Percentiles rank a stretch among this genome's conserved stretches.
phyloP scores from a whole-genome alignment of 2,797 vertebrate species.

The Pangasius krempfi region DNA sequence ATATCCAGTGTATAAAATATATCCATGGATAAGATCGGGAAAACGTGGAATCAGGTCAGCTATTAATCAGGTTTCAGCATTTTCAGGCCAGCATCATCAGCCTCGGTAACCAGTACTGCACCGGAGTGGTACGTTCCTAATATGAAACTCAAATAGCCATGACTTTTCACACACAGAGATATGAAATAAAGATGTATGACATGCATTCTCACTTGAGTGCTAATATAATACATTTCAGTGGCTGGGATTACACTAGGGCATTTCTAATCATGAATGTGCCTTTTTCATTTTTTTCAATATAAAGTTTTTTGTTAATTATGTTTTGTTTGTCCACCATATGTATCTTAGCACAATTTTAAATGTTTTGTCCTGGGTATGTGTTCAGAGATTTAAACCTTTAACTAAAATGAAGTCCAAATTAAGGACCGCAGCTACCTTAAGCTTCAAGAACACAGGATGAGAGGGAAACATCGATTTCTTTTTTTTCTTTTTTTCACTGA shows the following conservation, averaged over 20 bases:
- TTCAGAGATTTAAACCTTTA: conserved; percentile 5
- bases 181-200: not conserved
- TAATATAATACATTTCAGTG: not conserved
- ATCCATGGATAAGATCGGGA: not conserved
- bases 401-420: conserved; percentile 40
- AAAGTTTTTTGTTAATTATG: not conserved
- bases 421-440: conserved; percentile 39
- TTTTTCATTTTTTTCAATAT: not conserved
- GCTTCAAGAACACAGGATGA: conserved; percentile 49
- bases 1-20: not conserved
- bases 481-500: conserved; percentile 32
- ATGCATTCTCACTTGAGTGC: not conserved
- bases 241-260: no score
- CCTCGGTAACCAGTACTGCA: not conserved
- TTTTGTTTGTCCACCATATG: not conserved
- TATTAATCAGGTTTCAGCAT: not conserved
- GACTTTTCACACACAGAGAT: no score
- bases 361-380: not conserved
- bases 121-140: not conserved
- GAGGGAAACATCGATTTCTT: conserved; percentile 59
- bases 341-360: not conserved
- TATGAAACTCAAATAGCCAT: not conserved
- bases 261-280: not conserved
- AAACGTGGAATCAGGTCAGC: not conserved
- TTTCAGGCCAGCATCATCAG: not conserved